These are phyloP conservation scores for Anastrepha ludens DNA, from an alignment of 1,140 invertebrate genomes.

Conservation along the genomic window DNA sequence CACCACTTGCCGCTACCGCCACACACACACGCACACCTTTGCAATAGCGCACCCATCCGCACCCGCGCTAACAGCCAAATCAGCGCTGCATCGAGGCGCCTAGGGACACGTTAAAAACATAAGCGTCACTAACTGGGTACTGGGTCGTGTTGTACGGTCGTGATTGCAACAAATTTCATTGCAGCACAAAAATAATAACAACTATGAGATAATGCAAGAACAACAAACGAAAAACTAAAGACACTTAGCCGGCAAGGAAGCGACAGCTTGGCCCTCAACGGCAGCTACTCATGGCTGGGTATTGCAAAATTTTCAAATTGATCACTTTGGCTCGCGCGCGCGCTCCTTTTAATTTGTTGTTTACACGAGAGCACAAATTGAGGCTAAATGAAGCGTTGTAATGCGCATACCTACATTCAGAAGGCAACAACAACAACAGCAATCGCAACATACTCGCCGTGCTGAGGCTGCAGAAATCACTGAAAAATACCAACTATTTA, in stretches of 20 bases:
- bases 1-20: background rate
- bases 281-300: background rate
- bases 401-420: background rate
- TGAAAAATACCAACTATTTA: background rate
- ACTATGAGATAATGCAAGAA: background rate
- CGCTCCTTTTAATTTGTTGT: slow-evolving; percentile 18
- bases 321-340: slow-evolving; percentile 22
- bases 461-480: background rate
- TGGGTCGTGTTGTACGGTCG: slow-evolving; percentile 46
- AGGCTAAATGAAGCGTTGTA: background rate
- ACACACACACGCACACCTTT: background rate
- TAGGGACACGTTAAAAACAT: background rate
- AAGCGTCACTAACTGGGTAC: slow-evolving; percentile 38
- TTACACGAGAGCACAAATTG: slow-evolving; percentile 33
- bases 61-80: background rate
- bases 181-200: background rate
- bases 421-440: background rate
- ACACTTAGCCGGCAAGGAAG: background rate
- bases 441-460: background rate
- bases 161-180: slow-evolving; percentile 47
- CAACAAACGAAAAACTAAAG: background rate
- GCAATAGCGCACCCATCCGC: background rate
- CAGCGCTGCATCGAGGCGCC: background rate
- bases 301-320: slow-evolving; percentile 40
- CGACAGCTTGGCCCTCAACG: background rate